Evolutionary conservation across 2,888 invertebrate genomes (phyloP).

Genomic region (Drosophila atripex): DNA sequence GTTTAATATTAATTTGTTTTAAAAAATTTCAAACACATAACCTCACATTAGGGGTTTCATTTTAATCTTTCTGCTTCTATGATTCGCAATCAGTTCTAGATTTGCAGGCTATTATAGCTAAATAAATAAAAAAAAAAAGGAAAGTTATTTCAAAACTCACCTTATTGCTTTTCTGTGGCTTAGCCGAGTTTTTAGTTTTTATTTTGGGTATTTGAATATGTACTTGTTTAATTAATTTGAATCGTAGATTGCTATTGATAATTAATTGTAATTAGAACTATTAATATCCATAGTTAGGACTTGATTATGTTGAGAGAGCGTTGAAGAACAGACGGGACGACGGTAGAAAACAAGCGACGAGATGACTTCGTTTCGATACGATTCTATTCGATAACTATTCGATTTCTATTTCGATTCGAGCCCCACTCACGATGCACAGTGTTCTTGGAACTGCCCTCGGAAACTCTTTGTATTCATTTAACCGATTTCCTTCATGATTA

Average conservation of each 20-base stretch:
- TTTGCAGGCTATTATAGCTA: no score
- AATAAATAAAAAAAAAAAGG: neutral
- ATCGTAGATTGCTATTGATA: constrained; percentile 42
- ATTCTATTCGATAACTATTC: neutral
- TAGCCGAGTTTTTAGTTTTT: constrained; percentile 47
- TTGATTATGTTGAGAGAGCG: constrained; percentile 39
- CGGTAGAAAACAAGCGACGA: constrained; percentile 5
- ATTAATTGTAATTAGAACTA: constrained; percentile 42
- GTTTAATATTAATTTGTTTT: no score
- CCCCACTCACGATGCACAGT: constrained; percentile 21
- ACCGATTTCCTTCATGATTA: constrained; percentile 16
- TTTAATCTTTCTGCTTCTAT: neutral
- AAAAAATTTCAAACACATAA: no score
- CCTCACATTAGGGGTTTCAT: no score
- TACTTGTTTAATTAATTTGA: constrained; percentile 39
- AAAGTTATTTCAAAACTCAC: constrained; percentile 46
- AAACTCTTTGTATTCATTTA: constrained; percentile 33
- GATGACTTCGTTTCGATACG: constrained; percentile 1
- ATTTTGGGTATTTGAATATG: constrained; percentile 20
- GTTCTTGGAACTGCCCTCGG: constrained; percentile 25
- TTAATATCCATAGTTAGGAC: constrained; percentile 45
- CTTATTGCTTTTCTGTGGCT: constrained; percentile 48
- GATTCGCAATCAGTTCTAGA: neutral
- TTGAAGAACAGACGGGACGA: constrained; percentile 29
- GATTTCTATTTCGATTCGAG: constrained; percentile 1